Percentiles rank a stretch among this genome's conserved stretches.
These are phyloP conservation scores for Hydrophis major DNA, from an alignment of 2,797 vertebrate species.

Conservation along the genomic window DNA sequence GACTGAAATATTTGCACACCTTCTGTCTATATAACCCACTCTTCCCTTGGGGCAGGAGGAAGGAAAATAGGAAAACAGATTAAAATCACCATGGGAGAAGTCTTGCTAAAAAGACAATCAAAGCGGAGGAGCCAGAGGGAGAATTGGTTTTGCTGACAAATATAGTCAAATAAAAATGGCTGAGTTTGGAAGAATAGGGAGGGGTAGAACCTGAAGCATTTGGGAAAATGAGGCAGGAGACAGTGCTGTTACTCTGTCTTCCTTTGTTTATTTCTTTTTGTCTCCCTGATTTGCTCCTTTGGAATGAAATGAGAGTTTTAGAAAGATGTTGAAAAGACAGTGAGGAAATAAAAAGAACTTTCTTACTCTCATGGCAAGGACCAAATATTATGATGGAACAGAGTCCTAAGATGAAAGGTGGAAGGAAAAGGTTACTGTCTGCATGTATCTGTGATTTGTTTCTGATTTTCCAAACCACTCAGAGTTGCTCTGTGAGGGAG, in stretches of 20 bases:
- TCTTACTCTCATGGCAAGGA: neutral
- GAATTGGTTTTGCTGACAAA: slow-evolving; percentile 45
- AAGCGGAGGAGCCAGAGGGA: slow-evolving; percentile 55
- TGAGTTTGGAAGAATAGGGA: neutral
- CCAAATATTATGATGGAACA: neutral
- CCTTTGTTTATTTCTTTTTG: neutral
- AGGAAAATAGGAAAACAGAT: neutral
- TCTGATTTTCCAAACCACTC: neutral
- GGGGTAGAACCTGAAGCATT: neutral
- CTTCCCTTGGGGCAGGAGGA: slow-evolving; percentile 50
- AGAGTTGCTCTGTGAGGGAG: neutral
- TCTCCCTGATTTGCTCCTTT: neutral
- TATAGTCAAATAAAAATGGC: slow-evolving; percentile 6
- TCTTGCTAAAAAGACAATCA: slow-evolving; percentile 51
- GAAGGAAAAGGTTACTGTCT: neutral
- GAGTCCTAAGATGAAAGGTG: neutral
- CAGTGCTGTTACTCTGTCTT: neutral
- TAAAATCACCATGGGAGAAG: slow-evolving; percentile 14
- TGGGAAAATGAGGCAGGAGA: neutral
- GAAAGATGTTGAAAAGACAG: neutral
- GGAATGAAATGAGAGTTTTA: neutral
- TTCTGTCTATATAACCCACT: slow-evolving; percentile 44
- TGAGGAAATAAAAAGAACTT: neutral
- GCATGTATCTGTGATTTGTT: neutral
- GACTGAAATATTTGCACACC: neutral